phyloP scores from a whole-genome alignment of 2,113 vertebrate genomes.

The Saguinus midas region DNA sequence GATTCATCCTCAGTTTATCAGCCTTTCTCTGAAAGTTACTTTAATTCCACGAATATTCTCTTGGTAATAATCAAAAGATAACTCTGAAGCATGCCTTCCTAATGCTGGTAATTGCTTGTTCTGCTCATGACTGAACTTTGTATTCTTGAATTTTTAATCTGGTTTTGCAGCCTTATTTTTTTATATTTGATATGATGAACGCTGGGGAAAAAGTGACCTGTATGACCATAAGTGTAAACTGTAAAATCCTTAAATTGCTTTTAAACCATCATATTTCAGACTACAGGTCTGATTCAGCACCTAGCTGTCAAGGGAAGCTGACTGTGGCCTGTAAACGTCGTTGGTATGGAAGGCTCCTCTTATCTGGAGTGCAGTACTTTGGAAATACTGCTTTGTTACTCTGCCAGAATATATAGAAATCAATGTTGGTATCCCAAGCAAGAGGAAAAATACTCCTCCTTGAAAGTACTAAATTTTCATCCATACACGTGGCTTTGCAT shows the following conservation, averaged over 20 bases:
- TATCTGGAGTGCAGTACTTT: background rate
- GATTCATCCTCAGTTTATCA: background rate
- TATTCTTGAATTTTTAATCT: constrained; percentile 37
- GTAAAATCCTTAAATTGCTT: constrained; percentile 45
- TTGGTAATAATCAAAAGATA: background rate
- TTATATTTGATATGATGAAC: constrained; percentile 40
- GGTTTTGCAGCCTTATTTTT: background rate
- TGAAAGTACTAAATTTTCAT: background rate
- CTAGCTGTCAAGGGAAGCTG: background rate
- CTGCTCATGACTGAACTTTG: background rate
- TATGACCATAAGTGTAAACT: background rate
- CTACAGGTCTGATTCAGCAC: background rate
- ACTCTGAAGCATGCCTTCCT: background rate
- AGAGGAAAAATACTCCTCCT: background rate
- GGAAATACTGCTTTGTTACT: background rate
- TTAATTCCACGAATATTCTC: background rate
- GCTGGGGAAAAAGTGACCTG: background rate
- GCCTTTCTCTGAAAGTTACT: background rate
- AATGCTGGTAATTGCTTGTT: background rate
- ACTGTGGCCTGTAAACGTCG: background rate
- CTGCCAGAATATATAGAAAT: background rate
- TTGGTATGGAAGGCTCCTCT: background rate
- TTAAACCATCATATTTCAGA: background rate
- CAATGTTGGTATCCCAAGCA: background rate
- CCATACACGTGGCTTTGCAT: background rate